Base-by-base conservation (phyloP, 2,797 vertebrate genomes). In the Bucorvus abyssinicus region DNA sequence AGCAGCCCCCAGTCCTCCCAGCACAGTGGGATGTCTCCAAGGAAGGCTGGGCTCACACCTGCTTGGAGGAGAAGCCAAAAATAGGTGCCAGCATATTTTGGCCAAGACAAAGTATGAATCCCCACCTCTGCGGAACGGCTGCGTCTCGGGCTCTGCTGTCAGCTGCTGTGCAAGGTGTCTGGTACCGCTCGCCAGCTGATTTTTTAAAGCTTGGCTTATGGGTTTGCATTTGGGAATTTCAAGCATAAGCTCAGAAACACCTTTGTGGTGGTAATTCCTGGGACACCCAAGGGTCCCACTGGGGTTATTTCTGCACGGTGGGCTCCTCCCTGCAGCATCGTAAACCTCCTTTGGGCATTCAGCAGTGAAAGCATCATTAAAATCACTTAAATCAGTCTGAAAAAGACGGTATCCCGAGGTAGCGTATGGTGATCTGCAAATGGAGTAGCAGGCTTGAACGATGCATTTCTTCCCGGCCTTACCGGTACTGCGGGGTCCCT, bases 401-500 rank as follows among this genome's bases (percentile, higher is more conserved):
- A 57, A 34, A n/a, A 76, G 69, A 75, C 67, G 63, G 5, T 26
- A 55, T 30, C 78, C 23, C 2, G 2, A 57, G 74, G 63, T 44
- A 26, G 38, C 30, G 12, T 7, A 12, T 9, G 12, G 18, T 50
- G 17, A 27, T 30, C 40, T 74, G 45, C 44, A 63, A 38, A 47
- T 14, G 12, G 34, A 59, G 44, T 5, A 26, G 38, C 34, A 55
- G 49, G 14, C 30, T 73, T 30, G 38, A 30, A 21, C 0, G 0
- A 6, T 38, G 21, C 5, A 0, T 52, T 76, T 81, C 53, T 53
- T 56, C 23, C 36, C 1, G 2, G 74, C 65, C n/a, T 57, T 13
- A 16, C 14, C 3, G 1, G 50, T 55, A 10, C 36, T 2, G 1
- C 1, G 1, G 20, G 65, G 40, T 59, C 32, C 11, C 3, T 63